Base-by-base conservation (phyloP, 92 coral and sea anemone species). In the Actinernus sp. region DNA sequence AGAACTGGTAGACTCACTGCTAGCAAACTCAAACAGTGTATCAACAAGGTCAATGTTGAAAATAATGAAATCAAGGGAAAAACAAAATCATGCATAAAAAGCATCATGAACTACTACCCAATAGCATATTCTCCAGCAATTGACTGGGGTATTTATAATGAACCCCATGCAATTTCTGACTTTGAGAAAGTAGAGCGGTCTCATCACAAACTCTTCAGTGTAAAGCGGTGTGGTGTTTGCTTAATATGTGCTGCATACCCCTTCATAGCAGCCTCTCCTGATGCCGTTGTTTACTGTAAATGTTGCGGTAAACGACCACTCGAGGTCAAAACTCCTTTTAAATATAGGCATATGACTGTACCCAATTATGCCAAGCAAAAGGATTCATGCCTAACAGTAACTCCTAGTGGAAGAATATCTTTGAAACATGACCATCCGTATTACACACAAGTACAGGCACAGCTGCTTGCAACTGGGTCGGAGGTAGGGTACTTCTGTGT, bases 261-360 rank as follows among this genome's bases (percentile, higher is more conserved):
- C 3, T 47, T 58, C 54, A 28, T 71, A 17, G 79, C 37, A 1
- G 79, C 61, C 40, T 58, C 68, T 3, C 69, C 79, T 57, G 79
- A 59, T 71, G 79, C 58, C 44, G 47, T 71, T 29, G 54, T 71
- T 7, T 27, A 52, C 2, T 71, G 58, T 49, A 26, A 36, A 38
- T 71, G 79, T 49, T 60, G 69, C 31, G 38, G 34, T 17, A 37
- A 71, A 7, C 21, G 39, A 36, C 68, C 79, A 48, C 28, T 71
- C 14, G 79, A 71, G 49, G 79, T 57, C 24, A 59, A 45, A 31
- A 71, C 58, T 40, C 68, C 79, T 17, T 71, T 58, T 30, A 71
- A 50, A 4, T 63, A 46, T 46, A 63, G 14, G 31, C 70, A 63
- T 24, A 41, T 63, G 41, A 2, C 70, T 27, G 28, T 41, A 26